A percentile compares a stretch with the other conserved stretches of the same genome.
Evolutionary conservation across 2,888 invertebrate genomes (phyloP).

Genomic region (Erebia aethiops): DNA sequence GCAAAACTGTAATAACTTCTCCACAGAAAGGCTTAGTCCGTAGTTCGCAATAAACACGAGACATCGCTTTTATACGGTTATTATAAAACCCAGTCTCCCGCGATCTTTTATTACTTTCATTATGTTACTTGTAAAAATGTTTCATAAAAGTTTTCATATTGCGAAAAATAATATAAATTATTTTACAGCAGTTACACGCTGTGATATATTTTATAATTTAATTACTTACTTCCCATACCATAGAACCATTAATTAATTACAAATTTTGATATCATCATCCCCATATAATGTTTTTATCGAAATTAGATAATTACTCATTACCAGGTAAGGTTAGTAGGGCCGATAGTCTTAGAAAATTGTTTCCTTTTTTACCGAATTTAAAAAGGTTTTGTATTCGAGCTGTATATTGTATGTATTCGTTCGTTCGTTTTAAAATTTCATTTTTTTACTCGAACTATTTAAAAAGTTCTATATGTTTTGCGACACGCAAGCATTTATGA

Average conservation of each 20-base stretch:
- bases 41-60: slow-evolving; percentile 47
- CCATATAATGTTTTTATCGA: no score
- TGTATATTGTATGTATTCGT: no score
- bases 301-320: no score
- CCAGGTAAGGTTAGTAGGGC: no score
- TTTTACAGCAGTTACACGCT: slow-evolving; percentile 1
- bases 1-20: slow-evolving; percentile 32
- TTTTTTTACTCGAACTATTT: no score
- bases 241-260: not conserved
- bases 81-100: slow-evolving; percentile 49
- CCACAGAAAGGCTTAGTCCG: slow-evolving; percentile 34
- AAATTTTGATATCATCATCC: not conserved
- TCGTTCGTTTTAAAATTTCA: no score
- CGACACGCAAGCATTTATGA: no score
- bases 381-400: no score
- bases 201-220: slow-evolving; percentile 7
- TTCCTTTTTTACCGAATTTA: no score
- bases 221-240: not conserved
- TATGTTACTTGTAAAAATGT: slow-evolving; percentile 51
- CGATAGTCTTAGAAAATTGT: no score
- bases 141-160: slow-evolving; percentile 42
- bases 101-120: slow-evolving; percentile 54
- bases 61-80: slow-evolving; percentile 49
- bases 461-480: no score
- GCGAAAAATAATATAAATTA: slow-evolving; percentile 20